Base-by-base conservation (phyloP, 1,140 invertebrate genomes). In the Bombus sibiricus region DNA sequence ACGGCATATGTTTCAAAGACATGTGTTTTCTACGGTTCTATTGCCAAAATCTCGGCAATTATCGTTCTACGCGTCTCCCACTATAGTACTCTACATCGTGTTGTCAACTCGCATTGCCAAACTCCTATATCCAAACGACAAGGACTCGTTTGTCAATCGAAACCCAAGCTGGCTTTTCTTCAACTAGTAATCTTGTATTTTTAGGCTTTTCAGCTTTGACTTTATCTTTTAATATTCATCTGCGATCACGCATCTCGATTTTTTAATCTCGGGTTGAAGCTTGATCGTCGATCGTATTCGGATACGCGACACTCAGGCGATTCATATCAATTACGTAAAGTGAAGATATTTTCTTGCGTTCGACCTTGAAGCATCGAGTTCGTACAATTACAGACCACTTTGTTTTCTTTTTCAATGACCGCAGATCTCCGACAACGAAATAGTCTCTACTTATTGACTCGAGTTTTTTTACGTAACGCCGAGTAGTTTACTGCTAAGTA, bases 371-470 rank as follows among this genome's bases (percentile, higher is more conserved):
- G 75, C 47, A 74, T 10, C 57, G 69, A 71, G 43, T 77, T 73
- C 25, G 43, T 34, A 57, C 57, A 57, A 43, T 79, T 87, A 79
- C 53, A 62, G 22, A 71, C 43, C 43, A 22, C 47, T 64, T 59
- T 53, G 74, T 87, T 68, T 83, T 47, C 86, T 64, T 82, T 88
- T 43, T 22, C 85, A 73, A 77, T 59, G 76, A 83, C 76, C 57
- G 71, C 71, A 64, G 73, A 83, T 71, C 69, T 12, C 39, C 32
- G 71, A 32, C 59, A 41, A 22, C 57, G 39, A 47, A 37, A 41
- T 69, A 32, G 59, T 6, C 74, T 62, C n/a, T 32, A 6, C 79
- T 82, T 57, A 73, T 80, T 80, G 39, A 18, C 25, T 82, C 72
- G 12, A 28, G 43, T 34, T 37, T 59, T 59, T 37, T 86, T 86